These are phyloP conservation scores for Asobara japonica DNA, from an alignment of 1,140 invertebrate species.

Conservation along the genomic window DNA sequence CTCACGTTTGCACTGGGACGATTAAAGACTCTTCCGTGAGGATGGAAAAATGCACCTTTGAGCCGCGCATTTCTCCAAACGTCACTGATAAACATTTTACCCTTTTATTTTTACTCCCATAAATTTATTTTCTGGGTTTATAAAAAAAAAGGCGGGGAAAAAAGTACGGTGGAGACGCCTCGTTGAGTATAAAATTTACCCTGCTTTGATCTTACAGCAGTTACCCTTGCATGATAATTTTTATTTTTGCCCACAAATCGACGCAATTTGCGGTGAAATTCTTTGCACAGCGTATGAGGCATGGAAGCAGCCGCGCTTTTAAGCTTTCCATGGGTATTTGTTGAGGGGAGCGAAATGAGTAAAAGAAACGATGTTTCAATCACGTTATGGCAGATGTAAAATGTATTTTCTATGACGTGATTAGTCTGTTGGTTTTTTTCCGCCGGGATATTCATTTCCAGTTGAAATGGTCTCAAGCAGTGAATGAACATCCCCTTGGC, in stretches of 20 bases:
- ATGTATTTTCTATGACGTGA: neutral
- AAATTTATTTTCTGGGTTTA: neutral
- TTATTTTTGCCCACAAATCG: constrained; percentile 29
- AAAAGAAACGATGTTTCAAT: constrained; percentile 10
- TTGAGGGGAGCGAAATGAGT: neutral
- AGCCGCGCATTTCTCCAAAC: neutral
- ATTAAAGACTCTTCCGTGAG: constrained; percentile 23
- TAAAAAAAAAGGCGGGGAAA: neutral
- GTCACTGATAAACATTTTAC: constrained; percentile 21
- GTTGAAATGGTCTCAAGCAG: neutral
- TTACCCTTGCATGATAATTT: constrained; percentile 22
- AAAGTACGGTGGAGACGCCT: neutral
- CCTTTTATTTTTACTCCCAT: neutral
- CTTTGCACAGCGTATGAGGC: neutral
- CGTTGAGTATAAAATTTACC: neutral
- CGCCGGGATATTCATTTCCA: neutral
- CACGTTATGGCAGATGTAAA: neutral
- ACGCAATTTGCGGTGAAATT: constrained; percentile 24
- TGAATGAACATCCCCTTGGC: neutral
- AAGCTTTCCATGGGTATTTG: neutral
- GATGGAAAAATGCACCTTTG: constrained; percentile 9
- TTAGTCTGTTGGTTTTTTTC: constrained; percentile 1
- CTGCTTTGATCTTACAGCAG: constrained; percentile 20
- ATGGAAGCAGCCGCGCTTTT: neutral
- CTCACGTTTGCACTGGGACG: constrained; percentile 18